Base-by-base conservation (phyloP, 2,888 invertebrate genomes). In the Seira musarum region DNA sequence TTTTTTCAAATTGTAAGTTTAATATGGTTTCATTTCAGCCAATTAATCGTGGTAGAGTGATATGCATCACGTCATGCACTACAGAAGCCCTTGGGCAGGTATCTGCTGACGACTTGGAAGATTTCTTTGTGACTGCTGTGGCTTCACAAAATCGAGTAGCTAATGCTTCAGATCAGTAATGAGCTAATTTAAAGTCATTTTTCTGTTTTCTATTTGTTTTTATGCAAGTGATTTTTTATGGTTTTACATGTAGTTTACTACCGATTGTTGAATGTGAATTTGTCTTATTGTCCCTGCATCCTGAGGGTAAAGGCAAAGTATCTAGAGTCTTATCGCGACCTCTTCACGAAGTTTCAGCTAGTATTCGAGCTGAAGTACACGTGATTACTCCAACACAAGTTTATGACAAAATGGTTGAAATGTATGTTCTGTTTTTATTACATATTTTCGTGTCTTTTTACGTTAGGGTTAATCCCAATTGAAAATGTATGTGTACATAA, bases 1-100 rank as follows among this genome's bases (percentile, higher is more conserved):
- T n/a, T n/a, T n/a, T n/a, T n/a, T n/a, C n/a, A n/a, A n/a, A n/a
- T n/a, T n/a, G n/a, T n/a, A n/a, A n/a, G n/a, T n/a, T n/a, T n/a
- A n/a, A n/a, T n/a, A n/a, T n/a, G n/a, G n/a, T 15, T 64, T 30
- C 30, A 5, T 49, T 75, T 1, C 74, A 88, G 88, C 87, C 91
- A 10, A 87, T 90, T 73, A 92, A 90, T 88, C 92, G 93, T 80
- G 96, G 96, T 13, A 91, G 97, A 82, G 94, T 98, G 17, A 95
- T 98, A 87, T 96, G 96, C 88, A 93, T 98, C 46, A 97, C 97
- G 5, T 94, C 95, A 85, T 94, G 96, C 0, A 91, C 96, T 85
- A 96, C 96, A 88, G 94, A 97, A 88, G 93, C 93, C 35, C 21
- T 82, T 1, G 82, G 82, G 6, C 72, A 77, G 40, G 64, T 63